A percentile compares a stretch with the other conserved stretches of the same genome.
phyloP scores from a whole-genome alignment of 1,140 invertebrate species.

The Colletes gigas region DNA sequence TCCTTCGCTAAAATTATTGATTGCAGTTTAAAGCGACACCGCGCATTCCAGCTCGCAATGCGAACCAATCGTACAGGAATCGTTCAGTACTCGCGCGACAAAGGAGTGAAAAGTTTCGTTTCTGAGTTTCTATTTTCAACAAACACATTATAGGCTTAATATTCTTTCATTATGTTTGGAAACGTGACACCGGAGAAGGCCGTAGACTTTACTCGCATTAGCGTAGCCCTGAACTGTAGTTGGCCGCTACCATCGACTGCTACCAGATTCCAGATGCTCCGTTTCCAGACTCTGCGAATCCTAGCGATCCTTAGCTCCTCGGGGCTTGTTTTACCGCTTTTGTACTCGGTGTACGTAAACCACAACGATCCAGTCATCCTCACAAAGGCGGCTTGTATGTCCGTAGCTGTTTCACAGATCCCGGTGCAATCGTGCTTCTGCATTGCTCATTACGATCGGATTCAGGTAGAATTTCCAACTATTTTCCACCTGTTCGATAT shows the following conservation, averaged over 20 bases:
- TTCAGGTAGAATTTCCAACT: slow-evolving; percentile 47
- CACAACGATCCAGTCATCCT: slow-evolving; percentile 22
- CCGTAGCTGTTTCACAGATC: slow-evolving; percentile 34
- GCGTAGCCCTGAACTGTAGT: slow-evolving; percentile 12
- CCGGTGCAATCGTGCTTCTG: slow-evolving; percentile 30
- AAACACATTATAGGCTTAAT: background rate
- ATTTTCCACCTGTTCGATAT: too few species aligned
- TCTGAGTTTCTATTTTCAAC: too few species aligned
- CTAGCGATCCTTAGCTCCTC: slow-evolving; percentile 19
- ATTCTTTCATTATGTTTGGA: slow-evolving; percentile 14
- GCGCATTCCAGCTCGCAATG: too few species aligned
- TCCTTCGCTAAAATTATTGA: too few species aligned
- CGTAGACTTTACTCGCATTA: slow-evolving; percentile 37
- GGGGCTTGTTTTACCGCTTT: slow-evolving; percentile 27
- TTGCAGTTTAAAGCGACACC: too few species aligned
- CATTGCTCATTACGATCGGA: slow-evolving; percentile 20
- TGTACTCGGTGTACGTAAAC: slow-evolving; percentile 15
- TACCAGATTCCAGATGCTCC: slow-evolving; percentile 24
- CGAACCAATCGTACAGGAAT: too few species aligned
- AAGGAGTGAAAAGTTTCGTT: too few species aligned
- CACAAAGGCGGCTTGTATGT: slow-evolving; percentile 43
- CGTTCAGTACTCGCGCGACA: too few species aligned
- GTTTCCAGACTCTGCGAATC: slow-evolving; percentile 42
- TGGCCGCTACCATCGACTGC: slow-evolving; percentile 44
- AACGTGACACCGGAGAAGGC: slow-evolving; percentile 39